Evolutionary conservation across 2,797 vertebrate species (phyloP), one percentile per base, ranked within the genome.

Genomic region (Hylomyscus alleni): DNA sequence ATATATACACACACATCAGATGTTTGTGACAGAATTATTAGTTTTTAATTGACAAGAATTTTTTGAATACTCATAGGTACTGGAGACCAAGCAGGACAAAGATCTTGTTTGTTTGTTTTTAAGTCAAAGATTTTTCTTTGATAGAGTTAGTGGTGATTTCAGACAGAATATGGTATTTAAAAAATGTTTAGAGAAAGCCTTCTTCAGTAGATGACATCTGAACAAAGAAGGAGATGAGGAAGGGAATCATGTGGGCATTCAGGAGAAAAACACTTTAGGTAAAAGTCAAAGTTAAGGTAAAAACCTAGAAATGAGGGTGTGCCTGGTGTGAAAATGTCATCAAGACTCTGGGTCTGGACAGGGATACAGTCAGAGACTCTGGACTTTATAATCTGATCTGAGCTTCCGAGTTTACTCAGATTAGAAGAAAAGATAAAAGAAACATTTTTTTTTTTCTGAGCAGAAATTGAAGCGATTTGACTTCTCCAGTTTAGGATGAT

Each of bases 31-130:
- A 50, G 5, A 82, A 4, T 17, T 29, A 26, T 4, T 34, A 82
- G 17, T 80, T 95, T 80, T 93, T 56, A 82, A 62, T 86, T 89
- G 44, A 91, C 4, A 78, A 69, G n/a, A 34, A 37, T 91, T 90
- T 60, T 40, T 54, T 47, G 40, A 94, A 24, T 5, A 62, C 7
- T 72, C 50, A 20, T 0, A 56, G 22, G 6, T 40, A 78, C 37
- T 86, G 15, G 12, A 82, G 24, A 89, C 58, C 34, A 90, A 81
- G 12, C 24, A 94, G n/a, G 60, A 62, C 83, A 69, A 87, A 26
- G 26, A 56, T 19, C 24, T 7, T 58, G 4, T 58, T 40, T 60
- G 15, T 37, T 78, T 34, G n/a, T 44, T 20, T 58, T 37, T 1
- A 7, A 89, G 60, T 52, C 15, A 85, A 84, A 69, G 67, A 5